Evolutionary conservation across 2,888 invertebrate species (phyloP).

Genomic region (Eupithecia abbreviata): DNA sequence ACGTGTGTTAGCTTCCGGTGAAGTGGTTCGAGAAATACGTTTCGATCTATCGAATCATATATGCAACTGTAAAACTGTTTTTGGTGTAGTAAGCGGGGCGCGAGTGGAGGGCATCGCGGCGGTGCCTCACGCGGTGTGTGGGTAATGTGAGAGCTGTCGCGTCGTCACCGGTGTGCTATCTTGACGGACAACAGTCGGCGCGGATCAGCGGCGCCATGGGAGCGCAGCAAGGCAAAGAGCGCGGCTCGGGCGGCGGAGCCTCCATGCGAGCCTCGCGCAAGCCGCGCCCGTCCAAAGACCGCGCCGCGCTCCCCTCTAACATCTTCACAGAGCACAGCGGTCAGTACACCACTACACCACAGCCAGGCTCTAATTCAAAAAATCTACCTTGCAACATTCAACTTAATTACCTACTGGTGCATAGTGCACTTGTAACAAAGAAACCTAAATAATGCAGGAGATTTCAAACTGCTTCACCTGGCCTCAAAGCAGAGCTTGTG

Average conservation of each 20-base stretch:
- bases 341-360: constrained; percentile 79
- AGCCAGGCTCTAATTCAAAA: not conserved
- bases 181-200: constrained; percentile 3
- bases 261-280: constrained; percentile 90
- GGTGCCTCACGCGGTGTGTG: constrained; percentile 12
- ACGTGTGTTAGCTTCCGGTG: not conserved
- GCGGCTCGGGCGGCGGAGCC: constrained; percentile 88
- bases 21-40: constrained; percentile 6
- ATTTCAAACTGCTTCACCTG: not conserved
- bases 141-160: constrained; percentile 16
- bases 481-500: not conserved
- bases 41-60: constrained; percentile 7
- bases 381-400: not conserved
- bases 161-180: constrained; percentile 17
- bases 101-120: constrained; percentile 6
- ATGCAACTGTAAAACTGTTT: constrained; percentile 8
- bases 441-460: not conserved
- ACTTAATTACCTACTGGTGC: not conserved
- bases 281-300: constrained; percentile 91
- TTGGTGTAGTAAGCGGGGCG: not conserved
- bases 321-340: constrained; percentile 98
- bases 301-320: constrained; percentile 93
- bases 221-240: constrained; percentile 97
- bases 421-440: not conserved
- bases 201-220: constrained; percentile 86